Base-by-base conservation (phyloP, 2,113 vertebrate species). In the Verasper variegatus region DNA sequence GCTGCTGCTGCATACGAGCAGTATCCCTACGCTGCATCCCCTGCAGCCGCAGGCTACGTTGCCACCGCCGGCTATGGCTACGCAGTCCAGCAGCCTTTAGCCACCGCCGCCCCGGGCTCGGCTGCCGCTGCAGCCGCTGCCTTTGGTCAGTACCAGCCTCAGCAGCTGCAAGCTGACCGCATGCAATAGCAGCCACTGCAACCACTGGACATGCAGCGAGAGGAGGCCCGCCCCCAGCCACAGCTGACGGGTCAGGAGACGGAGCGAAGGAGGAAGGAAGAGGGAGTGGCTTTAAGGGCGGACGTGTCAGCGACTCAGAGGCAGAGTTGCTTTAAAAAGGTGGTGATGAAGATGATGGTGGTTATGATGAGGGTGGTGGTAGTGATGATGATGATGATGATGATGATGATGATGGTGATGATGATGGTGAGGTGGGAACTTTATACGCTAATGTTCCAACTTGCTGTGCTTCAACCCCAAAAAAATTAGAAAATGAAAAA, bases 161-260 rank as follows among this genome's bases (percentile, higher is more conserved):
- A 97, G 90, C 97, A 98, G 93, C 95, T 98, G 95, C 98, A 98
- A 80, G 94, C 97, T 0, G 98, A 99, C 89, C 96, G 98, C 59
- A 98, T 99, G 97, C 98, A 99, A 94, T 99, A 99, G 92, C 95
- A 88, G 87, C 89, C 71, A 84, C 72, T 63, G 91, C 94, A 92
- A 90, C 79, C 61, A 65, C 64, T 71, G 88, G 80, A 91, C 86
- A 86, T 13, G 77, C 76, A 76, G 64, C 67, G 78, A 18, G 68
- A 75, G 73, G 75, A 76, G 76, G 61, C 65, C 82, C 51, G 13
- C 54, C 60, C 80, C 24, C 47, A 7, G 64, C 82, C 76, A 65
- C 85, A 65, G 82, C 82, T 86, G 83, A 89, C 59, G 80, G 78
- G 79, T 75, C 73, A 49, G 7, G 76, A 82, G 74, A 78, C 35